Evolutionary conservation across 1,140 invertebrate genomes (phyloP).

Genomic region (Mamestra configurata): DNA sequence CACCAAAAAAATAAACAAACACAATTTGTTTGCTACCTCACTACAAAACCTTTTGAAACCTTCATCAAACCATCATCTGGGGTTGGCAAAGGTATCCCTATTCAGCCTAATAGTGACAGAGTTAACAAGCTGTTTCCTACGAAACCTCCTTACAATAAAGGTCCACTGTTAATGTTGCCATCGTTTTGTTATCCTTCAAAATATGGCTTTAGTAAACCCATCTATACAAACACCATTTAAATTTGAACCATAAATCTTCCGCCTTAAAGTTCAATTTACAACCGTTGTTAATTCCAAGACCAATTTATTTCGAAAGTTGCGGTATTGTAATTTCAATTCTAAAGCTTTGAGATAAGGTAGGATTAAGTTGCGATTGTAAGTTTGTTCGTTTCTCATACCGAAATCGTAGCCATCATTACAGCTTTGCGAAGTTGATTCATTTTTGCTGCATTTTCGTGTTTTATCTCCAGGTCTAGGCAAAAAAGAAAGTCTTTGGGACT

Average conservation of each 20-base stretch:
- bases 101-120: slow-evolving; percentile 40
- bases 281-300: background rate
- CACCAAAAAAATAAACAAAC: too few species aligned
- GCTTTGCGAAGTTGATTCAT: slow-evolving; percentile 46
- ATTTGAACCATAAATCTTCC: background rate
- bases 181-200: slow-evolving; percentile 49
- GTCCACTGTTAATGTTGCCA: slow-evolving; percentile 40
- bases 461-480: slow-evolving; percentile 9
- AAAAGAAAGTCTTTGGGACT: background rate
- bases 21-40: too few species aligned
- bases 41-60: background rate
- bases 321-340: background rate
- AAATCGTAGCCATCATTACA: slow-evolving; percentile 45
- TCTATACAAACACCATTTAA: background rate
- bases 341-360: background rate
- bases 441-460: slow-evolving; percentile 44
- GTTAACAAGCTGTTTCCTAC: slow-evolving; percentile 49
- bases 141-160: slow-evolving; percentile 39
- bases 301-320: background rate
- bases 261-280: slow-evolving; percentile 27
- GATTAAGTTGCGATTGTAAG: background rate
- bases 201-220: slow-evolving; percentile 29
- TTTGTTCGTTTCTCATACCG: slow-evolving; percentile 6
- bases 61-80: slow-evolving; percentile 13
- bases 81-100: slow-evolving; percentile 9